Evolutionary conservation across 2,113 vertebrate genomes (phyloP).

Genomic region (Mirza zaza): DNA sequence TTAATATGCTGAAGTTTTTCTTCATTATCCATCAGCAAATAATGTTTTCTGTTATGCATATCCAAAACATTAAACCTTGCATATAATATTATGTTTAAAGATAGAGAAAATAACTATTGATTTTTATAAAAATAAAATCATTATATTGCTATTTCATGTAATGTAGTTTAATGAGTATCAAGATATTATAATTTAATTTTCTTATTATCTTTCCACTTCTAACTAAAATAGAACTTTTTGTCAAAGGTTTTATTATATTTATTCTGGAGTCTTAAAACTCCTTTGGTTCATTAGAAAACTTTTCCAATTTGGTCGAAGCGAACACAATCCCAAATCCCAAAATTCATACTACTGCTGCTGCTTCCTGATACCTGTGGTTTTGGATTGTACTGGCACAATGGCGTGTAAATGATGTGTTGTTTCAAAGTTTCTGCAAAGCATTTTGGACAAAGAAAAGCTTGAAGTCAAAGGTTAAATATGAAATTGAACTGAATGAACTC

Average conservation of each 20-base stretch:
- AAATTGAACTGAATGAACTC: conserved; percentile 44
- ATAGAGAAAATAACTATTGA: not conserved
- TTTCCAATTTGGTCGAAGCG: not conserved
- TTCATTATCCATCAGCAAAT: conserved; percentile 9
- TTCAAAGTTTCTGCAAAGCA: conserved; percentile 42
- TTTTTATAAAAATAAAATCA: conserved; percentile 38
- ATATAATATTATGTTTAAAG: conserved; percentile 36
- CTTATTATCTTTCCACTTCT: not conserved
- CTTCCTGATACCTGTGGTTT: not conserved
- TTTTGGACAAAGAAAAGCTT: conserved; percentile 55
- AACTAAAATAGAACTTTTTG: conserved; percentile 16
- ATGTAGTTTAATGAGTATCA: not conserved
- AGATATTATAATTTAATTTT: not conserved
- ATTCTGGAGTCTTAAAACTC: not conserved
- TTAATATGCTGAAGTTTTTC: conserved; percentile 34
- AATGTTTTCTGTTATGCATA: not conserved
- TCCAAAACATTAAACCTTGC: not conserved
- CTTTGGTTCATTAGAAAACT: not conserved
- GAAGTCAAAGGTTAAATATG: conserved; percentile 59
- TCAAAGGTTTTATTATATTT: not conserved
- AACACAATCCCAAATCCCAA: not conserved
- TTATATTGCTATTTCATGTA: not conserved
- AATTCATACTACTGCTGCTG: not conserved
- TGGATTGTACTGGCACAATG: not conserved
- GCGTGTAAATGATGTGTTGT: conserved; percentile 46